Conservation (phyloP, 1,140 invertebrate species). For the Lepidurus packardi region DNA sequence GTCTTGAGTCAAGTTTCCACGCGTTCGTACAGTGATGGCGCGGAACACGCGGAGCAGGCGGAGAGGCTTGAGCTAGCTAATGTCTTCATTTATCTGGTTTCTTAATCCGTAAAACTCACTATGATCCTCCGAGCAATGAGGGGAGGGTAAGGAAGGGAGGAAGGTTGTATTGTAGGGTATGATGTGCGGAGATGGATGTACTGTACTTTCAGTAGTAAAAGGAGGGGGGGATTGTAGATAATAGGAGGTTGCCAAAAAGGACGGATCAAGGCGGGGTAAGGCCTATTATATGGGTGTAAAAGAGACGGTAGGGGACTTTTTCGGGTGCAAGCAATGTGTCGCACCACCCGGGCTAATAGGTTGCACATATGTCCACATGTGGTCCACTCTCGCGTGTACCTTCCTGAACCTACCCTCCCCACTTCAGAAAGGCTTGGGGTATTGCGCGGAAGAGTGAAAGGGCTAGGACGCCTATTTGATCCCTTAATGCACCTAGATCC, state of each 20-base stretch:
- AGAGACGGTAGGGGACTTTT: not conserved
- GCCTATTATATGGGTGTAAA: conserved; percentile 16
- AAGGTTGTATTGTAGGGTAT: not conserved
- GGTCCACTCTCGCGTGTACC: not conserved
- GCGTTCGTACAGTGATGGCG: not conserved
- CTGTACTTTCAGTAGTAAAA: not conserved
- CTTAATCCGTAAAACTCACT: conserved; percentile 15
- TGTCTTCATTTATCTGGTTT: conserved; percentile 15
- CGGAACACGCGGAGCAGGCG: no score
- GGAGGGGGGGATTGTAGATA: not conserved
- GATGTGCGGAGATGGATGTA: conserved; percentile 3
- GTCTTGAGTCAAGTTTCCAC: no score
- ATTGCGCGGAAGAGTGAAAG: not conserved
- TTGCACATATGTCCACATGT: conserved; percentile 21
- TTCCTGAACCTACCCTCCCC: not conserved
- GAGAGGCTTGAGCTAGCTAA: conserved; percentile 3
- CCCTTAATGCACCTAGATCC: conserved; percentile 9
- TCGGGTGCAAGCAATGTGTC: conserved; percentile 3
- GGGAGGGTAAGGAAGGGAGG: not conserved
- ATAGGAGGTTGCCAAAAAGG: conserved; percentile 10
- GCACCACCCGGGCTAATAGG: conserved; percentile 6
- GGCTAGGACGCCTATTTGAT: not conserved
- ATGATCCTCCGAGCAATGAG: not conserved
- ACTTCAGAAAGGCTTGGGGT: not conserved
- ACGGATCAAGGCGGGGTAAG: conserved; percentile 17